Percentiles rank a stretch among this genome's conserved stretches.
phyloP scores from a whole-genome alignment of 2,888 invertebrate species.

The Heliconius sara region DNA sequence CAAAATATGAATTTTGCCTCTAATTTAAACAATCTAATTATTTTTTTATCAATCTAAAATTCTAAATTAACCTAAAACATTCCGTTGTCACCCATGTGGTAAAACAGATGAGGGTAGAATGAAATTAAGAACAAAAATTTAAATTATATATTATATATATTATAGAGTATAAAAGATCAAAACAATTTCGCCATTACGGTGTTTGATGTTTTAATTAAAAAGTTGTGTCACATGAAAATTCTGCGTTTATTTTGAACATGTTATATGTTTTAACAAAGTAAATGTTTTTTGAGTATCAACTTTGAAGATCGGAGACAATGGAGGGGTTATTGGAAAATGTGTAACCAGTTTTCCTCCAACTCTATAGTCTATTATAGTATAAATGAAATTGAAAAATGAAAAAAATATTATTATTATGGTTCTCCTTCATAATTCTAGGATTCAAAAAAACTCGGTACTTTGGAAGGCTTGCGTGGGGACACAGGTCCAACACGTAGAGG shows the following conservation, averaged over 20 bases:
- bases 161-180: slow-evolving; percentile 22
- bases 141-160: not conserved
- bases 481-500: too few species aligned
- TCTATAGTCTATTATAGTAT: not conserved
- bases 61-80: not conserved
- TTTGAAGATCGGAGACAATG: not conserved
- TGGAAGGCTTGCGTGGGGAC: too few species aligned
- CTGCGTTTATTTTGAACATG: slow-evolving; percentile 5
- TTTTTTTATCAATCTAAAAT: not conserved
- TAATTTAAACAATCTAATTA: not conserved
- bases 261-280: slow-evolving; percentile 16
- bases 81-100: not conserved
- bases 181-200: slow-evolving; percentile 17
- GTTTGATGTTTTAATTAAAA: slow-evolving; percentile 40
- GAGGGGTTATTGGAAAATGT: not conserved
- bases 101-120: not conserved
- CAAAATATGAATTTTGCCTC: too few species aligned
- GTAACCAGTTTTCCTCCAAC: not conserved
- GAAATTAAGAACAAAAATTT: slow-evolving; percentile 28
- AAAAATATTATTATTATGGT: not conserved
- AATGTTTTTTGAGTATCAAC: slow-evolving; percentile 13
- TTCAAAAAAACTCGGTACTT: too few species aligned
- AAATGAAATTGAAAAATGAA: not conserved
- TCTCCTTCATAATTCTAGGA: too few species aligned
- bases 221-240: slow-evolving; percentile 26